Percentiles rank a stretch among this genome's conserved stretches.
phyloP scores from a whole-genome alignment of 2,797 vertebrate genomes.

The Hipposideros larvatus region DNA sequence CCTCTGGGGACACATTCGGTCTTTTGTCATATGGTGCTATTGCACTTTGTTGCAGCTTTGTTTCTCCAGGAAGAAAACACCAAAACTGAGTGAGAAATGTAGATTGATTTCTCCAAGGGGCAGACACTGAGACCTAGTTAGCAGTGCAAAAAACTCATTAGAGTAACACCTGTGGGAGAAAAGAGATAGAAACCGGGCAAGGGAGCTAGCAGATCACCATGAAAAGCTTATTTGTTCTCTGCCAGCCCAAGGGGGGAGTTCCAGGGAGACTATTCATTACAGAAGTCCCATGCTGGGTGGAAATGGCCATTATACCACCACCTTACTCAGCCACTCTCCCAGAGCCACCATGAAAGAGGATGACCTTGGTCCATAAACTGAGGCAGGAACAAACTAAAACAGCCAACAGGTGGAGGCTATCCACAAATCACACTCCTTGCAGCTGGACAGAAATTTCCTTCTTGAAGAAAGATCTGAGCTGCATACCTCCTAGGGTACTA shows the following conservation, averaged over 20 bases:
- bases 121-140: neutral
- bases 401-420: neutral
- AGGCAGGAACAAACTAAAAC: neutral
- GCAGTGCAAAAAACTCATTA: neutral
- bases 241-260: neutral
- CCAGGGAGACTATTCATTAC: neutral
- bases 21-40: neutral
- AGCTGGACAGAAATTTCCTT: neutral
- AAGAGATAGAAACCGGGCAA: neutral
- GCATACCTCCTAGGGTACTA: neutral
- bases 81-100: neutral
- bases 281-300: neutral
- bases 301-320: neutral
- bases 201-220: neutral
- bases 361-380: neutral
- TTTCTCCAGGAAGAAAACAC: neutral
- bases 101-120: neutral
- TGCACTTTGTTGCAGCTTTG: neutral
- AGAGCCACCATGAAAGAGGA: neutral
- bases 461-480: neutral
- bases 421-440: neutral
- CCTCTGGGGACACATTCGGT: neutral
- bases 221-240: neutral
- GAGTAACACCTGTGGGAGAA: neutral
- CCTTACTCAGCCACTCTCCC: neutral